Evolutionary conservation across 2,888 invertebrate genomes (phyloP), one percentile per base, ranked within the genome.

Genomic region (Apotomis betuletana): DNA sequence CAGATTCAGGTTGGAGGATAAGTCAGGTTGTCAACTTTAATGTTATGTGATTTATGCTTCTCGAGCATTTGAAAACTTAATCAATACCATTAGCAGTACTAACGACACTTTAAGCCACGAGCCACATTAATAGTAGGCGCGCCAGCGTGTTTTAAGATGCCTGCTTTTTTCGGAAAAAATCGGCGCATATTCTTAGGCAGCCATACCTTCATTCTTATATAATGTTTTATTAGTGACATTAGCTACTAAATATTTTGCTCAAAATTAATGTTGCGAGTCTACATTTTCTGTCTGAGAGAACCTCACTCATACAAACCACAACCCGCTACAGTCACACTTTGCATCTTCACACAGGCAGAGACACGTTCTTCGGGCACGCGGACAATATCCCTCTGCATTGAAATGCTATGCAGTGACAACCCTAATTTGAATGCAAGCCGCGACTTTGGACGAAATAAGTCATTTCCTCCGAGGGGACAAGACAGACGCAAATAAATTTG

Each of bases 391-490:
- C 69, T 44, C 69, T 59, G 80, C 80, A 81, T 85, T 83, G 81
- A 83, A 81, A 84, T 84, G 83, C 82, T 78, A 78, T 79, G 78
- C 81, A 78, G 77, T 75, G 69, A 63, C 73, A 75, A 67, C 67
- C 81, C 81, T 79, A 80, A 84, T 84, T 79, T 76, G 79, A 78
- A 86, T 86, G 85, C 86, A 79, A 79, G 82, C 74, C 85, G 81
- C 79, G 82, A 70, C 68, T 77, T 81, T 77, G 78, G 69, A 74
- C 77, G 78, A 85, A 85, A 85, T 85, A 86, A 85, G 84, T 83
- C 80, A 78, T 77, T 78, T 71, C 74, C 78, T 75, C 74, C 76
- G 74, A 79, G 77, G 77, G 75, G 75, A 70, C 74, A 74, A 76
- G 79, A 74, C 76, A 77, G 80, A 76, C 76, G 75, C 76, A 77